A percentile compares a stretch with the other conserved stretches of the same genome.
Evolutionary conservation across 2,888 invertebrate species (phyloP).

Genomic region (Empis livida): DNA sequence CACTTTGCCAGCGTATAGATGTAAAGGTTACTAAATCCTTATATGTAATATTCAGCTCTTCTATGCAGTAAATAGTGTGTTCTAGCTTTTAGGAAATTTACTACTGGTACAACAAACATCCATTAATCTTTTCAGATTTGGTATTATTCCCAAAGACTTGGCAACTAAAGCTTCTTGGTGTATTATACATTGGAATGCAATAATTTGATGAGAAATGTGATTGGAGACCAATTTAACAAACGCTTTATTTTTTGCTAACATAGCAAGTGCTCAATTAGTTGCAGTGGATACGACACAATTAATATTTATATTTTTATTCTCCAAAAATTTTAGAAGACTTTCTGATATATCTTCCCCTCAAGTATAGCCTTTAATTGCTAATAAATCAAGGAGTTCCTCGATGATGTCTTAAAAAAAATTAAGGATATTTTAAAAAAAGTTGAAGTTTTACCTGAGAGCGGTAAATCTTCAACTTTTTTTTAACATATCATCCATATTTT

Average conservation of each 20-base stretch:
- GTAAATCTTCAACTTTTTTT: not conserved
- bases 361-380: not conserved
- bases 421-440: no score
- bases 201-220: not conserved
- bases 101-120: not conserved
- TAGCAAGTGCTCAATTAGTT: constrained; percentile 17
- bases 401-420: no score
- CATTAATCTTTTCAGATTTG: not conserved
- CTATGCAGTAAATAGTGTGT: not conserved
- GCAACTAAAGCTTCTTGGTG: not conserved
- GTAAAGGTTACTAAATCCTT: not conserved
- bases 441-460: not conserved
- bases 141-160: not conserved
- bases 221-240: constrained; percentile 9
- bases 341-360: not conserved
- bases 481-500: not conserved
- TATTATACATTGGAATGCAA: not conserved
- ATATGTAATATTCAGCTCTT: not conserved
- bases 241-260: constrained; percentile 14
- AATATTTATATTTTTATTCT: not conserved
- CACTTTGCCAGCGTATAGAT: not conserved
- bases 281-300: constrained; percentile 12
- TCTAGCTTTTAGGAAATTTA: not conserved
- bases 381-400: not conserved
- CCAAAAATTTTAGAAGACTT: not conserved